Percentiles rank a stretch among this genome's conserved stretches.
phyloP scores from a whole-genome alignment of 2,113 vertebrate species.

The Nannospalax galili region DNA sequence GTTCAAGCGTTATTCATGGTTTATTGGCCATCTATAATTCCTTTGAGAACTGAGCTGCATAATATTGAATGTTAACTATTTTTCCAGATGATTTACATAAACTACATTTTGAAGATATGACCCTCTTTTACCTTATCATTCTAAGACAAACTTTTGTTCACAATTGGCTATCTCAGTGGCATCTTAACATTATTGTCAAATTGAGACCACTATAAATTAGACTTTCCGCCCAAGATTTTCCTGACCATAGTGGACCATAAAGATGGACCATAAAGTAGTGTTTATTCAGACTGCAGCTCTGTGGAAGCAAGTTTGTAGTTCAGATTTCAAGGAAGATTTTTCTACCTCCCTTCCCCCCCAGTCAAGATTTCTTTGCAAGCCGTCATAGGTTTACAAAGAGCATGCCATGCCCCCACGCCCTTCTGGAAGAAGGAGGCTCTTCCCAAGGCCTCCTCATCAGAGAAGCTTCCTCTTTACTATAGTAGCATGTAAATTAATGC shows the following conservation, averaged over 20 bases:
- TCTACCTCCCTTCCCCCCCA: not conserved
- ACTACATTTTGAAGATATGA: not conserved
- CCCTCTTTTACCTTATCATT: not conserved
- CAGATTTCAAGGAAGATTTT: conserved; percentile 3
- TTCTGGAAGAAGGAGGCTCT: not conserved
- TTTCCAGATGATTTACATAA: conserved; percentile 55
- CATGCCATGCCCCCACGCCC: not conserved
- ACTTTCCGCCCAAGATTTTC: not conserved
- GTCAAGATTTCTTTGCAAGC: not conserved
- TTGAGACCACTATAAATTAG: conserved; percentile 39
- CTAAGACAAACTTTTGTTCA: conserved; percentile 30
- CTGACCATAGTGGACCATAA: not conserved
- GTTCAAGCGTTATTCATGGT: conserved; percentile 42
- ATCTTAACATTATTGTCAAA: conserved; percentile 40
- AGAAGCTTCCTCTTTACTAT: not conserved
- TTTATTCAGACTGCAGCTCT: not conserved
- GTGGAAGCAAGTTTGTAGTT: not conserved
- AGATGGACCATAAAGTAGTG: not conserved
- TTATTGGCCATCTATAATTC: conserved; percentile 53
- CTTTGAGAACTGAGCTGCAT: conserved; percentile 52
- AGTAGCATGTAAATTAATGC: not conserved
- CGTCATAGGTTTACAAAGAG: not conserved
- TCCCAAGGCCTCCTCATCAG: not conserved
- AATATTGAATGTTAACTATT: conserved; percentile 46
- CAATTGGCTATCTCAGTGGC: not conserved